Conservation (phyloP, 1,140 invertebrate species). For the Lepidurus arcticus region DNA sequence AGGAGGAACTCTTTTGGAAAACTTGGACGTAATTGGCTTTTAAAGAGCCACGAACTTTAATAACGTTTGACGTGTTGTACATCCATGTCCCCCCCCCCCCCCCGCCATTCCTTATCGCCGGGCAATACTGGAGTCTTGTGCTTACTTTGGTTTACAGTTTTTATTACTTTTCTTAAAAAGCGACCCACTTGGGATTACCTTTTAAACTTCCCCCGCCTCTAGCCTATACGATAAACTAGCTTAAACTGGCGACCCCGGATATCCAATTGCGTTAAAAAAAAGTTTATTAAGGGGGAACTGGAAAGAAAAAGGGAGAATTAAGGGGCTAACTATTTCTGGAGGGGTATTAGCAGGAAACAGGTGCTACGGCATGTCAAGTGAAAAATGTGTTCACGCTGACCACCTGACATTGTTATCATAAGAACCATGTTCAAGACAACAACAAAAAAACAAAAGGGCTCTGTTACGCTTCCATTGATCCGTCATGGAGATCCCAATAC, state of each 20-base stretch:
- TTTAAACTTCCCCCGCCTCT: no score
- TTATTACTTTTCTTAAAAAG: background rate
- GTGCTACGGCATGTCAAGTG: constrained; percentile 4
- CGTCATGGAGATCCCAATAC: no score
- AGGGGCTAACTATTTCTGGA: background rate
- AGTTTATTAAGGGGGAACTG: background rate
- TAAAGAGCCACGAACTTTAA: background rate
- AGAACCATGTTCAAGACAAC: no score
- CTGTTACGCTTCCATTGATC: no score
- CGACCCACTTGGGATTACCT: no score
- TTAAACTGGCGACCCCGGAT: background rate
- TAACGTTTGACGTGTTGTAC: background rate
- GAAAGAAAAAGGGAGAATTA: background rate
- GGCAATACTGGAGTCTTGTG: background rate
- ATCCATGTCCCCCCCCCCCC: no score
- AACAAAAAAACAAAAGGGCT: no score
- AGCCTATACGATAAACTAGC: background rate
- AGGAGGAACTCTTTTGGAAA: background rate
- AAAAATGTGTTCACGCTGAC: background rate
- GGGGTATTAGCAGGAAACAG: constrained; percentile 3
- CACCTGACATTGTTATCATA: background rate
- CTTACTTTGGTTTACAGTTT: background rate
- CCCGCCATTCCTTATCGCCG: background rate
- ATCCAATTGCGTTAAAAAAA: background rate
- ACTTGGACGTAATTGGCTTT: background rate